Conservation (phyloP, 2,888 invertebrate species). For the Rotaria sp. region DNA sequence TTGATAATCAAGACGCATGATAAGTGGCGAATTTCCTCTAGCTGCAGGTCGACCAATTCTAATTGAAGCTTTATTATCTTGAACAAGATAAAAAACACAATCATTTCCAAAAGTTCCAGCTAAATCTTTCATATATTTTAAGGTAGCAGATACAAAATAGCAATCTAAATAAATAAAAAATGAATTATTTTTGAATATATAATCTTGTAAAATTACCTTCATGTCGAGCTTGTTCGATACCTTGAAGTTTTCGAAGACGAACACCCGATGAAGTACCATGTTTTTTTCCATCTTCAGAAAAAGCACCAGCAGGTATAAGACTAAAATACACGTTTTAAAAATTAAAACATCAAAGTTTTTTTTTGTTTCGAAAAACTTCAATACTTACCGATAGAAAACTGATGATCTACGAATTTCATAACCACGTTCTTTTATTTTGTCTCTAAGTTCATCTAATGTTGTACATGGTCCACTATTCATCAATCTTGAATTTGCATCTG, state of each 20-base stretch:
- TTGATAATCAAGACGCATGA: constrained; percentile 19
- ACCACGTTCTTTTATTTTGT: background rate
- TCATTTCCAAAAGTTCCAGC: constrained; percentile 19
- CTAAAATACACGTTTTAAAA: background rate
- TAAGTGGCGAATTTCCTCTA: background rate
- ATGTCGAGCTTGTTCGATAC: constrained; percentile 23
- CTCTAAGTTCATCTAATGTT: background rate
- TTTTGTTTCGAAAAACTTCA: too few species aligned
- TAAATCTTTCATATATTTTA: constrained; percentile 10
- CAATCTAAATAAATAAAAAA: constrained; percentile 43
- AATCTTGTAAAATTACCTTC: background rate
- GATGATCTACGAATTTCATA: constrained; percentile 8
- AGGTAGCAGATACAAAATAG: background rate
- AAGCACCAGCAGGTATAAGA: background rate
- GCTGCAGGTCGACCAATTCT: constrained; percentile 9
- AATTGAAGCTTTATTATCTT: background rate
- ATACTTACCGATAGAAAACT: background rate
- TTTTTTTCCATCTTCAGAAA: constrained; percentile 1
- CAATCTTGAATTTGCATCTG: background rate
- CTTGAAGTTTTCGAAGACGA: background rate
- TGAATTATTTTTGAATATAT: background rate
- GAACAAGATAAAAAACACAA: background rate
- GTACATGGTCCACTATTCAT: background rate
- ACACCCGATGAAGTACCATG: background rate
- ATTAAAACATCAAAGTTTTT: too few species aligned